These are phyloP conservation scores for Thecophora atra DNA, from an alignment of 2,888 invertebrate species.

Conservation along the genomic window DNA sequence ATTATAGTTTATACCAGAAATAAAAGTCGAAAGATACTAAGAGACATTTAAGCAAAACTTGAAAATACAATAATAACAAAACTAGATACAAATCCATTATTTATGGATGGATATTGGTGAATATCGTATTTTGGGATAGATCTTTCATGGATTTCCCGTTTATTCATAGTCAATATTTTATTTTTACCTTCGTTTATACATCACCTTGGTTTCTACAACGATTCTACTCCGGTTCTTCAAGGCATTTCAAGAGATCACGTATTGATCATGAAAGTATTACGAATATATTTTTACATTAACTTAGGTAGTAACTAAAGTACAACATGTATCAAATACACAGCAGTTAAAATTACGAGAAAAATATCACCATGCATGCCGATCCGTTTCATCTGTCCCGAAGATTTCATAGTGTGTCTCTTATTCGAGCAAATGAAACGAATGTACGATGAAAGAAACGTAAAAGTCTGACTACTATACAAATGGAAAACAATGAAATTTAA, in stretches of 20 bases:
- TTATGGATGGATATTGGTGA: too few relatives aligned
- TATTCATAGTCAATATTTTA: too few relatives aligned
- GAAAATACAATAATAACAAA: too few relatives aligned
- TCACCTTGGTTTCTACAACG: constrained; percentile 10
- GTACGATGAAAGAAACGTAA: neutral
- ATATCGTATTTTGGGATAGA: too few relatives aligned
- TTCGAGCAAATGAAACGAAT: neutral
- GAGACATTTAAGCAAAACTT: too few relatives aligned
- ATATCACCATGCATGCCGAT: constrained; percentile 19
- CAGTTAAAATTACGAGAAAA: constrained; percentile 4
- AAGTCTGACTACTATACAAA: neutral
- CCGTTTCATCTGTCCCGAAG: constrained; percentile 21
- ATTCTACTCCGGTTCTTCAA: constrained; percentile 19
- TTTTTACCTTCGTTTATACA: constrained; percentile 2
- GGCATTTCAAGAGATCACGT: constrained; percentile 9
- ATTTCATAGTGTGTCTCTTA: constrained; percentile 13
- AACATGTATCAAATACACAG: neutral
- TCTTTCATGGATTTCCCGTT: too few relatives aligned
- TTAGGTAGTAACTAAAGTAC: neutral
- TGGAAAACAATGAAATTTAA: constrained; percentile 14
- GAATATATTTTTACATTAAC: constrained; percentile 7
- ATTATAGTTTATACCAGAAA: too few relatives aligned
- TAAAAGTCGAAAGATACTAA: too few relatives aligned
- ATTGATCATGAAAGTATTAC: constrained; percentile 3
- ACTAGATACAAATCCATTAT: neutral